Conservation (phyloP, 2,888 invertebrate genomes). For the Polydrusus cervinus region DNA sequence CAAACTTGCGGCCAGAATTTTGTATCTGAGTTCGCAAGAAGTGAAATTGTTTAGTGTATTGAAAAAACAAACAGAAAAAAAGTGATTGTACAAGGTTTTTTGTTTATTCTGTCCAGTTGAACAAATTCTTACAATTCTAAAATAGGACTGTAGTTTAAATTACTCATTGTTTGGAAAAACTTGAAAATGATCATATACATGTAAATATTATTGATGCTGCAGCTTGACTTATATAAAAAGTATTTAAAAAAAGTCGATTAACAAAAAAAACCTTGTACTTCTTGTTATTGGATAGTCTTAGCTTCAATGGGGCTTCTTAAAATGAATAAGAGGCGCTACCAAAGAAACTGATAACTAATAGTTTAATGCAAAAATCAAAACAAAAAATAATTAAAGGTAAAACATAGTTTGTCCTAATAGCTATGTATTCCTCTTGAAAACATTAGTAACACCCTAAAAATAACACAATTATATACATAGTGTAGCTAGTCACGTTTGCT, state of each 20-base stretch:
- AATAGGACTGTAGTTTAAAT: no score
- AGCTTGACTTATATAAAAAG: no score
- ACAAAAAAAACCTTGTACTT: neutral
- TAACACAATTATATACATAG: neutral
- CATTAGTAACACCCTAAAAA: neutral
- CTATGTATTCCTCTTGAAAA: conserved; percentile 7
- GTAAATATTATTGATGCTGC: no score
- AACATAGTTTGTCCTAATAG: conserved; percentile 23
- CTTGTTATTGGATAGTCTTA: neutral
- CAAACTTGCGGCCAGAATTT: conserved; percentile 97
- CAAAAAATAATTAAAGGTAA: neutral
- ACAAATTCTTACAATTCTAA: neutral
- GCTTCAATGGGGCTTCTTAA: neutral
- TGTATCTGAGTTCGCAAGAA: conserved; percentile 85
- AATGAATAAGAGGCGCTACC: conserved; percentile 4
- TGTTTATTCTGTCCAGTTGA: neutral
- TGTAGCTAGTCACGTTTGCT: conserved; percentile 29
- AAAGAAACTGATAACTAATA: neutral
- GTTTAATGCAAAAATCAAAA: neutral
- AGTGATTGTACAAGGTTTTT: neutral
- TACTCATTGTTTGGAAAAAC: no score
- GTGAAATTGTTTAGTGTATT: conserved; percentile 49
- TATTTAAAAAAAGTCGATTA: neutral
- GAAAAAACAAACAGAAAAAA: conserved; percentile 8
- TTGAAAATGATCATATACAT: no score